Percentiles rank a stretch among this genome's conserved stretches.
Conservation (phyloP, 2,888 invertebrate genomes). For the Archips xylosteana region DNA sequence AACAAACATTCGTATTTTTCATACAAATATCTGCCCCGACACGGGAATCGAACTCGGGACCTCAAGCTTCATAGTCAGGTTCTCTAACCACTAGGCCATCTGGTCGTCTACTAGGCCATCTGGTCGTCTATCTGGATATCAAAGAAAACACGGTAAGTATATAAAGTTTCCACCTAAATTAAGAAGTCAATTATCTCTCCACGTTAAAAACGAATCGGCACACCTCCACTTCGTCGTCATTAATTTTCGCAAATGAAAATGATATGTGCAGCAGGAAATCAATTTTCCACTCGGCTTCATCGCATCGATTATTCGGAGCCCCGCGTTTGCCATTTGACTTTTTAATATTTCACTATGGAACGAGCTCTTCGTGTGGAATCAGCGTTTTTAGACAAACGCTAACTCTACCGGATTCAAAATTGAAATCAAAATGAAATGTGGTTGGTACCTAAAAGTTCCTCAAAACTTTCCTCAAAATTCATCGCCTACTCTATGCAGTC, state of each 20-base stretch:
- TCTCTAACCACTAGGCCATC: no score
- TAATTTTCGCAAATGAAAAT: constrained; percentile 68
- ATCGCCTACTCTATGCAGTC: no score
- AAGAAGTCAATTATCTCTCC: background rate
- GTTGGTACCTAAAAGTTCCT: background rate
- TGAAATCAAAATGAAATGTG: constrained; percentile 19
- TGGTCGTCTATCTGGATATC: no score
- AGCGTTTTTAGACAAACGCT: constrained; percentile 47
- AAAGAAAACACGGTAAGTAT: background rate
- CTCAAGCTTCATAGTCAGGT: no score
- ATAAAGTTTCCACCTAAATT: background rate
- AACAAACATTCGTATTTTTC: no score
- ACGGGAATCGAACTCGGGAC: no score
- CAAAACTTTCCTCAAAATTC: background rate
- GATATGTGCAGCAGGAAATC: constrained; percentile 72
- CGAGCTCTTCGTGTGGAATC: constrained; percentile 47
- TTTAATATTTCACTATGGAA: constrained; percentile 60
- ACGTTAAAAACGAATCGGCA: constrained; percentile 5
- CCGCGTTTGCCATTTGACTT: constrained; percentile 64
- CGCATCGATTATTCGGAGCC: constrained; percentile 61
- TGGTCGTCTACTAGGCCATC: no score
- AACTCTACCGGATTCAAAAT: constrained; percentile 34
- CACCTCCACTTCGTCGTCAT: constrained; percentile 43
- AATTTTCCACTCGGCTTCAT: constrained; percentile 71
- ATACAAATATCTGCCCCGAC: no score